These are phyloP conservation scores for Telmatochromis sp. DNA, from an alignment of 2,113 vertebrate species.

Conservation along the genomic window DNA sequence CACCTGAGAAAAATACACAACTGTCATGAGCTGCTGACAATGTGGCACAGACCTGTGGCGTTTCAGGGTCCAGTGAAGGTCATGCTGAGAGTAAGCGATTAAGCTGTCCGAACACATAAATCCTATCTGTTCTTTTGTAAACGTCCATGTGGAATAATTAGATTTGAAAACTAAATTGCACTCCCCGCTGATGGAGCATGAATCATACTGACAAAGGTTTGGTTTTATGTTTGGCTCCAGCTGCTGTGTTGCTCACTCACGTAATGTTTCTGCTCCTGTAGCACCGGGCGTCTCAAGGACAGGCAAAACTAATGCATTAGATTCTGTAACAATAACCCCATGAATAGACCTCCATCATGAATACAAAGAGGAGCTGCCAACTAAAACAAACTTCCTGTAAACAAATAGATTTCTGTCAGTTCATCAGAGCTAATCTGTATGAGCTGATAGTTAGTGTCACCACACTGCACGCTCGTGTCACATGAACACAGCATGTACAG, in stretches of 20 bases:
- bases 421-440: not conserved
- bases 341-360: not conserved
- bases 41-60: not conserved
- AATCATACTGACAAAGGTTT: not conserved
- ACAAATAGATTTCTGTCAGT: not conserved
- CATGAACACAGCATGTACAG: rapidly evolving
- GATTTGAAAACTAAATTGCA: not conserved
- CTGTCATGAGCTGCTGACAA: not conserved
- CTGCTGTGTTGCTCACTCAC: not conserved
- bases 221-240: not conserved
- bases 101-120: not conserved
- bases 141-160: not conserved
- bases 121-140: not conserved
- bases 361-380: not conserved
- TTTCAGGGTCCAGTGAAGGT: not conserved
- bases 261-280: not conserved
- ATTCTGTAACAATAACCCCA: not conserved
- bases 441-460: rapidly evolving
- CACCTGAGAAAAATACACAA: slow-evolving; percentile 66
- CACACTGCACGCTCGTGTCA: not conserved
- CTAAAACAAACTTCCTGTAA: rapidly evolving
- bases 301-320: not conserved
- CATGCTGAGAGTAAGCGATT: not conserved
- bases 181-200: not conserved
- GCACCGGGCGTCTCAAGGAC: not conserved